Evolutionary conservation across 1,140 invertebrate species (phyloP), one percentile per base, ranked within the genome.

Genomic region (Apis cerana): DNA sequence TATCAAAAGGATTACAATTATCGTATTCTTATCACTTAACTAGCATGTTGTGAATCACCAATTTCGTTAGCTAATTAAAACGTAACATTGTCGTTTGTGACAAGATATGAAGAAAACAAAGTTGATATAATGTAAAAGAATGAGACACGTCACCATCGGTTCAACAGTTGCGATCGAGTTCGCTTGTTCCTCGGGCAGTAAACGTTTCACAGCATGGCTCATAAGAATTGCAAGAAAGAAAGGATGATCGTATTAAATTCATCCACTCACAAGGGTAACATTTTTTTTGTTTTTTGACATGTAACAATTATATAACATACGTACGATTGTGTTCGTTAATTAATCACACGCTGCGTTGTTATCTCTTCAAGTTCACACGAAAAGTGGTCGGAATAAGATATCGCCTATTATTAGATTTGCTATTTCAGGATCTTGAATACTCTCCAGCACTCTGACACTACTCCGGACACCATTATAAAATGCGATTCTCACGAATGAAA

Each of bases 321-420:
- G 76, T 88, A 88, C 87, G 65, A 85, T 78, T 69, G 67, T 74
- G 33, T 65, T 70, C 33, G 54, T 54, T 74, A 86, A 74, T 77
- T 52, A 64, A 75, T 78, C 84, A 65, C 79, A 79, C 75, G 84
- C 59, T 86, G 77, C 78, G 69, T 68, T 79, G 76, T 78, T 87
- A 84, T 90, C 88, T 90, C 88, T 89, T 90, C 89, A 90, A 90
- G 89, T 90, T 90, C 89, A 90, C 82, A 85, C 86, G 86, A 88
- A 87, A 85, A 89, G 86, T 84, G 82, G 84, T 82, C 71, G 84
- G 75, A 88, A 85, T 84, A 86, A 86, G 82, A 82, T 89, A 90
- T 87, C 77, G 80, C 74, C 85, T 90, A 90, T 90, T 88, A 86
- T 90, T 90, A 90, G 89, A 77, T 76, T 71, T 75, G 76, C 86